phyloP scores from a whole-genome alignment of 2,888 invertebrate species.

The Calameuta filiformis region DNA sequence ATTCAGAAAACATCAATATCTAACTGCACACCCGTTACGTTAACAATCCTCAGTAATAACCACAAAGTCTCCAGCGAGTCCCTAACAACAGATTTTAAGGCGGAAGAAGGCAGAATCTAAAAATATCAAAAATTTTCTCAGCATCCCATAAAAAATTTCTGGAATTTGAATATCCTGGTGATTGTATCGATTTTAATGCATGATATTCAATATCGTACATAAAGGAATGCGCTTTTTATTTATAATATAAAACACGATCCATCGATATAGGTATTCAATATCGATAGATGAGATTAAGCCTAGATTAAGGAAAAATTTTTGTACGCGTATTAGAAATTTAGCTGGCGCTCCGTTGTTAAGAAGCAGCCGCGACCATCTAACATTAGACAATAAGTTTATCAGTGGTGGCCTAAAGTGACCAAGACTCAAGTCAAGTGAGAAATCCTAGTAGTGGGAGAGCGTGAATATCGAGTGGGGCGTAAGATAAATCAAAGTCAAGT shows the following conservation, averaged over 20 bases:
- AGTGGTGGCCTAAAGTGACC: not conserved
- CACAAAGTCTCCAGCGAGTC: too few species aligned
- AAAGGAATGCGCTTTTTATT: not conserved
- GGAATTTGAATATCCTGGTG: not conserved
- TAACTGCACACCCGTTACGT: not conserved
- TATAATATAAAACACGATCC: not conserved
- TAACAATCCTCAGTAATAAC: not conserved
- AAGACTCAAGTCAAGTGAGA: not conserved
- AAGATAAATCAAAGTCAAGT: not conserved
- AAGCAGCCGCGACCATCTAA: not conserved
- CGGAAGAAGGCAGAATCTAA: too few species aligned
- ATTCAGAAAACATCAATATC: not conserved
- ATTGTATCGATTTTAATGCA: not conserved
- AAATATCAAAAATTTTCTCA: too few species aligned
- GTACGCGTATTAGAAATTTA: too few species aligned
- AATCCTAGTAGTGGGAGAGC: not conserved
- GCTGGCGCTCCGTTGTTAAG: too few species aligned
- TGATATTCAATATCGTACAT: not conserved
- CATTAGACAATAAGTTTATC: not conserved
- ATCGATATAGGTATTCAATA: not conserved
- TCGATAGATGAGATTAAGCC: not conserved
- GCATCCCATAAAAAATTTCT: not conserved
- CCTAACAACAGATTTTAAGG: too few species aligned
- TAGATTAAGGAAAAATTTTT: too few species aligned
- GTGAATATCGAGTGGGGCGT: not conserved